Conservation (phyloP, 2,888 invertebrate species). For the Spodoptera littoralis region DNA sequence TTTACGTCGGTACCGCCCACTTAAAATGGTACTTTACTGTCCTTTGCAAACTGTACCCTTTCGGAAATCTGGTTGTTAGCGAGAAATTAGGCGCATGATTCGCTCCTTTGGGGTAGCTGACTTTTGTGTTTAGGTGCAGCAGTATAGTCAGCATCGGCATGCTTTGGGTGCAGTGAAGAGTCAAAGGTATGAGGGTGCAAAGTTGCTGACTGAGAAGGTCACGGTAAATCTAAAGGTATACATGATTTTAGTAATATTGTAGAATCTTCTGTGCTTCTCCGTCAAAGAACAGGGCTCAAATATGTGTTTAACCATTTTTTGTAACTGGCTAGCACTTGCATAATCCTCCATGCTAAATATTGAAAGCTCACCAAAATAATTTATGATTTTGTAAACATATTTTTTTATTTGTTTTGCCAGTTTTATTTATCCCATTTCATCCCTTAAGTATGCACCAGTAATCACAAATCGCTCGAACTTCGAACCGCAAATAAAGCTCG, state of each 20-base stretch:
- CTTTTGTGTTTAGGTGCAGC: not conserved
- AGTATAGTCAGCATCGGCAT: not conserved
- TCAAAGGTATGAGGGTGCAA: not conserved
- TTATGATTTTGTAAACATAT: no score
- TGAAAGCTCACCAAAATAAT: no score
- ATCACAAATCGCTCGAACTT: conserved; percentile 23
- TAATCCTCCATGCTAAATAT: no score
- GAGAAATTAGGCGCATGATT: conserved; percentile 15
- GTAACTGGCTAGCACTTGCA: no score
- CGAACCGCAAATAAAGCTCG: conserved; percentile 12
- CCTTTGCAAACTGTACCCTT: conserved; percentile 50
- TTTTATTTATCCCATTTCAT: not conserved
- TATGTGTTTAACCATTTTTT: no score
- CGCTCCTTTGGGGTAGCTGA: not conserved
- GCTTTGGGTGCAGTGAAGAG: not conserved
- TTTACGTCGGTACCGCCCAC: conserved; percentile 59
- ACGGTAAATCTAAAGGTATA: no score
- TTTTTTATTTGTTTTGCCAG: no score
- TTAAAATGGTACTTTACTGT: conserved; percentile 62
- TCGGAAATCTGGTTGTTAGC: conserved; percentile 3
- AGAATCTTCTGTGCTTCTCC: no score
- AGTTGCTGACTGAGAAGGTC: no score
- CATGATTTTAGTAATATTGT: no score
- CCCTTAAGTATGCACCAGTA: conserved; percentile 2
- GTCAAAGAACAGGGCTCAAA: no score